A percentile compares a stretch with the other conserved stretches of the same genome.
These are phyloP conservation scores for Aethes cnicana DNA, from an alignment of 2,888 invertebrate species.

Conservation along the genomic window DNA sequence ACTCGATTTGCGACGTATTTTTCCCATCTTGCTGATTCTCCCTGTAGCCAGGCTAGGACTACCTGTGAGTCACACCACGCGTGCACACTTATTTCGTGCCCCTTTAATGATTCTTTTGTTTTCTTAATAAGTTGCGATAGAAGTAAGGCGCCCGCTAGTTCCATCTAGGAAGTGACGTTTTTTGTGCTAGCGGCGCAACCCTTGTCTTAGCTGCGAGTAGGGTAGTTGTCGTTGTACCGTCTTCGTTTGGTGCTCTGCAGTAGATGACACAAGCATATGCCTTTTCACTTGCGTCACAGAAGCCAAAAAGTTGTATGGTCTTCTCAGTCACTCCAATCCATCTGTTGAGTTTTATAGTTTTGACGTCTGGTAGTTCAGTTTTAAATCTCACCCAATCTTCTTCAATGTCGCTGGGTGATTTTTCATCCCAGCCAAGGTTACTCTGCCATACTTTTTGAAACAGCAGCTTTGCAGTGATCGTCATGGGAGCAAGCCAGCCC, in stretches of 20 bases:
- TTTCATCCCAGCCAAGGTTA: neutral
- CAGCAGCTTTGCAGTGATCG: conserved; percentile 20
- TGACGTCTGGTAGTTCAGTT: conserved; percentile 10
- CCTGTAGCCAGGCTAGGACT: conserved; percentile 32
- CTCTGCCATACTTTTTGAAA: conserved; percentile 24
- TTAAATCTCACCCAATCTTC: conserved; percentile 1
- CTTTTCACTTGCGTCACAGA: conserved; percentile 10
- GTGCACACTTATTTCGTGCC: neutral
- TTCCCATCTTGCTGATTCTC: conserved; percentile 31
- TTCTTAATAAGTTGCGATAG: conserved; percentile 15
- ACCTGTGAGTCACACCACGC: conserved; percentile 18
- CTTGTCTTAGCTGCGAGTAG: conserved; percentile 17
- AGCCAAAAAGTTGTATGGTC: conserved; percentile 9
- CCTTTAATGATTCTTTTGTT: neutral
- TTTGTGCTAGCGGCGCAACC: conserved; percentile 13
- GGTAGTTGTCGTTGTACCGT: neutral
- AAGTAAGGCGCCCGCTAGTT: conserved; percentile 7
- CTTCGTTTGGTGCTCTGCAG: neutral
- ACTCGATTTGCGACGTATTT: conserved; percentile 34
- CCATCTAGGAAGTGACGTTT: conserved; percentile 18
- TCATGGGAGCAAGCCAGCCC: conserved; percentile 30
- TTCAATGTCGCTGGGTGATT: neutral
- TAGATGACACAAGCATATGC: conserved; percentile 12
- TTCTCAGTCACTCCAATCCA: conserved; percentile 4
- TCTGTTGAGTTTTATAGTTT: neutral